phyloP scores from a whole-genome alignment of 2,888 invertebrate genomes.

The Pediacus dermestoides region DNA sequence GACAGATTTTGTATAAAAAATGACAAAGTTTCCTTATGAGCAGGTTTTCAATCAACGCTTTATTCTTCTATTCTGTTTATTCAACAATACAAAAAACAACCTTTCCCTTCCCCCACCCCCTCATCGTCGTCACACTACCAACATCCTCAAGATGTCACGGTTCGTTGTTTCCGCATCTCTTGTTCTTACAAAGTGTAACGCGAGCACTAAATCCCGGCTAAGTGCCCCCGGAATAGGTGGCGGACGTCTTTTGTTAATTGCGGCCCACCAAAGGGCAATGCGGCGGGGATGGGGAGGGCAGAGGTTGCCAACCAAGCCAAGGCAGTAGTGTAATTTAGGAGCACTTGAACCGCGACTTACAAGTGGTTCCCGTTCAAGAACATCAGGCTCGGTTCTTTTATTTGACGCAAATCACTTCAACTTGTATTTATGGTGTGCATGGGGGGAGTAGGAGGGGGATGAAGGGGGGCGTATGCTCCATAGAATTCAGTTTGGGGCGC shows the following conservation, averaged over 20 bases:
- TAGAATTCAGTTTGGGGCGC: no score
- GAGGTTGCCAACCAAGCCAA: conserved; percentile 1
- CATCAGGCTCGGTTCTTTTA: neutral
- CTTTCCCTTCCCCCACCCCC: no score
- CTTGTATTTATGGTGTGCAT: conserved; percentile 25
- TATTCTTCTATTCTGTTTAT: no score
- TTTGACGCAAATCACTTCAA: conserved; percentile 16
- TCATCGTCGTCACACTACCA: conserved; percentile 20
- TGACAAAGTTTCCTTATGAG: no score
- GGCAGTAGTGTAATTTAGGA: conserved; percentile 13
- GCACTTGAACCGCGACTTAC: conserved; percentile 19
- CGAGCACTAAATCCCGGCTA: conserved; percentile 20
- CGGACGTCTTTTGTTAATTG: conserved; percentile 24
- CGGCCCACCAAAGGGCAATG: conserved; percentile 10
- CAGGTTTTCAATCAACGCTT: no score
- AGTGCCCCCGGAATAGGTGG: conserved; percentile 20
- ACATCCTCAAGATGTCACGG: conserved; percentile 23
- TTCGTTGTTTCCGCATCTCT: conserved; percentile 23
- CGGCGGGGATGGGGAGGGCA: conserved; percentile 8
- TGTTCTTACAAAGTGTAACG: conserved; percentile 20
- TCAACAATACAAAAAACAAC: no score
- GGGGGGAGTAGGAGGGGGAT: no score
- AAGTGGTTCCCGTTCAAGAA: conserved; percentile 17
- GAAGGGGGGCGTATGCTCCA: no score
- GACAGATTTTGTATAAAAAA: no score